A percentile compares a stretch with the other conserved stretches of the same genome.
phyloP scores from a whole-genome alignment of 2,888 invertebrate genomes.

The Ferrisia virgata region DNA sequence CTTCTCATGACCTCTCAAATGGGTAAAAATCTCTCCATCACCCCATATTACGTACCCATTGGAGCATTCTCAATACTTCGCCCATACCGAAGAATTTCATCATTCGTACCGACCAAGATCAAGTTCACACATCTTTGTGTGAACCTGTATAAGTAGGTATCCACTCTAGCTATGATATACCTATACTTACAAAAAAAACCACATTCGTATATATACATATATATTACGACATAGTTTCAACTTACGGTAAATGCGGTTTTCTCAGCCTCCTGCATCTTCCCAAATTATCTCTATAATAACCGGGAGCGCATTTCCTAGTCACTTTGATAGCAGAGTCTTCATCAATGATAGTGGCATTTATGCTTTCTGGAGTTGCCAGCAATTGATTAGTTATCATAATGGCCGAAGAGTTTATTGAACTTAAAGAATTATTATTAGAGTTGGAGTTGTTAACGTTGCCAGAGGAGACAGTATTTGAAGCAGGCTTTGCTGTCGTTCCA shows the following conservation, averaged over 20 bases:
- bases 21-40: not conserved
- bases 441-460: not conserved
- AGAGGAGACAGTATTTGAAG: not conserved
- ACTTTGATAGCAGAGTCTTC: conserved; percentile 33
- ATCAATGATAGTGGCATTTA: conserved; percentile 41
- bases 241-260: conserved; percentile 50
- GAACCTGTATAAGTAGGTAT: not conserved
- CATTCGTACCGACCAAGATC: not conserved
- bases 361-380: conserved; percentile 41
- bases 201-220: not conserved
- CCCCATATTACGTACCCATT: not conserved
- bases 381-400: conserved; percentile 39
- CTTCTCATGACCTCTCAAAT: too few species aligned
- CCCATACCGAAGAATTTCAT: not conserved
- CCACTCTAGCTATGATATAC: too few species aligned
- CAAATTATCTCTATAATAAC: conserved; percentile 52
- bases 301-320: conserved; percentile 50
- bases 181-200: not conserved
- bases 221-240: conserved; percentile 23
- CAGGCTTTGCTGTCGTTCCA: not conserved
- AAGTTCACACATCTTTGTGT: not conserved
- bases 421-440: conserved; percentile 47
- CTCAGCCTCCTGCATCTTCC: conserved; percentile 53
- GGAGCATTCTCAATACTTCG: not conserved
- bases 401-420: conserved; percentile 50